Base-by-base conservation (phyloP, 2,888 invertebrate genomes). In the Lasioglossum malachurum region DNA sequence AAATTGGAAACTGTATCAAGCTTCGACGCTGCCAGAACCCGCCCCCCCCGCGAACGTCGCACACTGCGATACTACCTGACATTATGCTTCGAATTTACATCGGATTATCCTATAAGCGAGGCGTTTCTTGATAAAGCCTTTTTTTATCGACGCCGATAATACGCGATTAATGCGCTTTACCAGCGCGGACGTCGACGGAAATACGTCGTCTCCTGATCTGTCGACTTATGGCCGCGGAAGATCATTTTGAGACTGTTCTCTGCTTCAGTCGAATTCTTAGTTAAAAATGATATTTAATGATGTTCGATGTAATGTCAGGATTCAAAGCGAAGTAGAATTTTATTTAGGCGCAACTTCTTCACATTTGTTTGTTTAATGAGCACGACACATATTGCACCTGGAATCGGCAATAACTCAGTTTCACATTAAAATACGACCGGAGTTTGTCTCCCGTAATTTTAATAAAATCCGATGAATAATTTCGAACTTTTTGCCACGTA, bases 1-100 rank as follows among this genome's bases (percentile, higher is more conserved):
- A 80, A 84, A 85, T 85, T 75, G 88, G 41, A 80, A 77, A 78
- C 72, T 73, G 75, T n/a, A 69, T 31, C 46, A 19, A 23, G 53
- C 16, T 57, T 38, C 67, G n/a, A 60, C 41, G 57, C 8, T 84
- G 64, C 78, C 74, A 75, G 75, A 27, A 60, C 23, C 14, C 31
- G 0, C 10, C 5, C 27, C 1, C 12, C 10, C 8, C 10, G 19
- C 14, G 38, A 38, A 38, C 69, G 31, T 3, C 31, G 31, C 31
- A 31, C 60, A 23, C 35, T 35, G 23, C 35, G 67, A 67, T 67
- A 35, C 67, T 19, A 67, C 19, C 19, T 23, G 31, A 19, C 10
- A 35, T 67, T 67, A 67, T 31, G 19, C 31, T 19, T 23, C 35
- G 35, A 35, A 67, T 35, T 67, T 67, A 16, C 35, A 35, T 35